These are phyloP conservation scores for Sebastes kiyomatsui DNA, from an alignment of 2,797 vertebrate species.

Conservation along the genomic window DNA sequence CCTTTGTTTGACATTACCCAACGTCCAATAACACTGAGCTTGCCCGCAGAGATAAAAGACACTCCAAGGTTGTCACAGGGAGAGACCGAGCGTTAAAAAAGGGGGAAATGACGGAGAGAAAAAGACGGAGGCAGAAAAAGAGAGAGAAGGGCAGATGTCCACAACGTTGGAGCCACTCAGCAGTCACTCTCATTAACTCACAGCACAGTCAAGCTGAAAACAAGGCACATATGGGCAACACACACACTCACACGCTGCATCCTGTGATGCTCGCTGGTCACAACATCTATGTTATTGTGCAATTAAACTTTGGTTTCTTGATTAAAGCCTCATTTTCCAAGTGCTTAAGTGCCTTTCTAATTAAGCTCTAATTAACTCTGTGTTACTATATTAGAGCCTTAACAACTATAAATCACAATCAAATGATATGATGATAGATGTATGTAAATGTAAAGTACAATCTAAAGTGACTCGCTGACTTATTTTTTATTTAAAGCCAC, in stretches of 20 bases:
- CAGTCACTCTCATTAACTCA: slow-evolving; percentile 33
- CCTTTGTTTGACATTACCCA: slow-evolving; percentile 5
- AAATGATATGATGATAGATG: slow-evolving; percentile 25
- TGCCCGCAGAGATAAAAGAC: slow-evolving; percentile 9
- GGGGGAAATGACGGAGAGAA: not conserved
- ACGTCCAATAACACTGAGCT: not conserved
- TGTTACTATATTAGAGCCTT: slow-evolving; percentile 5
- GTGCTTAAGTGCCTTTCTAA: slow-evolving; percentile 21
- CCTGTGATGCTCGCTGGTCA: slow-evolving; percentile 1
- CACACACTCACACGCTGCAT: slow-evolving; percentile 6
- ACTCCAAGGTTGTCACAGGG: slow-evolving; percentile 14
- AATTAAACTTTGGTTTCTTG: slow-evolving; percentile 43
- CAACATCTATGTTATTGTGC: slow-evolving; percentile 18
- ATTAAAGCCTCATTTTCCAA: slow-evolving; percentile 43
- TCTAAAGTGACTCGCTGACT: not conserved
- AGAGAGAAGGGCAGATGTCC: slow-evolving; percentile 34
- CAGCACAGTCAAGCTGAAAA: slow-evolving; percentile 18
- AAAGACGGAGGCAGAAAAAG: not conserved
- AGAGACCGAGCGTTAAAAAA: not conserved
- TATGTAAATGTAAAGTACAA: not conserved
- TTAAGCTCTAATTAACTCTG: slow-evolving; percentile 34
- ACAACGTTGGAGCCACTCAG: slow-evolving; percentile 39
- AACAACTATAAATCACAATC: slow-evolving; percentile 31
- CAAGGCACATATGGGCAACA: slow-evolving; percentile 4
- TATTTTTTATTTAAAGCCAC: not conserved